Percentiles rank a stretch among this genome's conserved stretches.
These are phyloP conservation scores for Hemichromis elongatus DNA, from an alignment of 2,113 vertebrate species.

Conservation along the genomic window DNA sequence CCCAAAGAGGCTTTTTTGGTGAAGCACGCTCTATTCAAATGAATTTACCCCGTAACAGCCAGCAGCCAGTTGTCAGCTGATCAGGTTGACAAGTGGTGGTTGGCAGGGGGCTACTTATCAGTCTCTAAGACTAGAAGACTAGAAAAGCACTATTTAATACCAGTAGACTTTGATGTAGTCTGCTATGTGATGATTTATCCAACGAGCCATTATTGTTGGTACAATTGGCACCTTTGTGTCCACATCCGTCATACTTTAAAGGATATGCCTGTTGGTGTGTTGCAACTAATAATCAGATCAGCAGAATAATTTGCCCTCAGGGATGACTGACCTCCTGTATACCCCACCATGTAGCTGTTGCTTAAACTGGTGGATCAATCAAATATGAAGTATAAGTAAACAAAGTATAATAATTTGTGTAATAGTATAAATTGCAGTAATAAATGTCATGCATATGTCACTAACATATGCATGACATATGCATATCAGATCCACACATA, in stretches of 20 bases:
- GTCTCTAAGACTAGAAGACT: background rate
- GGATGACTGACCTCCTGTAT: background rate
- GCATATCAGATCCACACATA: background rate
- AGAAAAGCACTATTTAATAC: background rate
- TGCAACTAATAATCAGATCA: background rate
- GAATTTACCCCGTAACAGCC: background rate
- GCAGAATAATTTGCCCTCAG: background rate
- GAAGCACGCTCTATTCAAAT: background rate
- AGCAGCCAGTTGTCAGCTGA: background rate
- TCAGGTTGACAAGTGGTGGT: background rate
- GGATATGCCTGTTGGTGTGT: background rate
- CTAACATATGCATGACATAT: background rate
- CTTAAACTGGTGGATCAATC: background rate
- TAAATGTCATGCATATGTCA: background rate
- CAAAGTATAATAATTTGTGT: background rate
- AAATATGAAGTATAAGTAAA: background rate
- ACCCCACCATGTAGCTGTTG: background rate
- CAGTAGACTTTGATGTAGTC: rapidly evolving
- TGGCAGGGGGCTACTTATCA: background rate
- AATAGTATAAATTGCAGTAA: background rate
- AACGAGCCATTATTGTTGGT: background rate
- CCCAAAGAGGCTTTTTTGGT: background rate
- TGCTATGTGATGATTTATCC: background rate
- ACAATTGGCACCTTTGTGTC: background rate
- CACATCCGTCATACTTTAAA: background rate